Evolutionary conservation across 2,888 invertebrate species (phyloP), one percentile per base, ranked within the genome.

Genomic region (Podabrus alpinus): DNA sequence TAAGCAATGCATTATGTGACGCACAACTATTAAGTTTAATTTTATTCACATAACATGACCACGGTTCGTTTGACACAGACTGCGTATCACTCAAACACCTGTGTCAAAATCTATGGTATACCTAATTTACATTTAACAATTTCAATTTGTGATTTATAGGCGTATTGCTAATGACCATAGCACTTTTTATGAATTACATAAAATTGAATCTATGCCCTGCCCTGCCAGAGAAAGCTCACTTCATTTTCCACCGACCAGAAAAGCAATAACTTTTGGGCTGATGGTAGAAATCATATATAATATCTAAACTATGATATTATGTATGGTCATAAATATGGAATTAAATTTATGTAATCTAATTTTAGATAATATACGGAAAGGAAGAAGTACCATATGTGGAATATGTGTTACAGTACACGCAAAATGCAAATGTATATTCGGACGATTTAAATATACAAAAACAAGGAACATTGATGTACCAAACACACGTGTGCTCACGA

Each of bases 401-500:
- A 79, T 81, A 79, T 77, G 72, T 68, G 60, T 66, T 72, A 73
- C 74, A 81, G 80, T 81, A 81, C 83, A 84, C 82, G 84, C 84
- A 83, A 85, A 84, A 85, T 85, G 85, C 82, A 85, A 85, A 85
- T 85, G 82, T 74, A 81, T 79, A 82, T 80, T 80, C 73, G 71
- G 81, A 85, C 84, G 84, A 85, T 85, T 85, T 85, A 83, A 85
- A 85, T 85, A 84, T 83, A 85, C 83, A 83, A 84, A 84, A 84
- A 84, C 69, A 75, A 68, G 82, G 81, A 82, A 81, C 83, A 77
- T 80, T 83, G 83, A 84, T 84, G 85, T 79, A 77, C 80, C 83
- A 74, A 79, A 79, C 82, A 82, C 85, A 84, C 84, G 84, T 85
- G 85, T 84, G 84, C 81, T 79, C 82, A 73, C 62, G 75, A 75